phyloP scores from a whole-genome alignment of 2,113 vertebrate species.

The Thalassoma bifasciatum region DNA sequence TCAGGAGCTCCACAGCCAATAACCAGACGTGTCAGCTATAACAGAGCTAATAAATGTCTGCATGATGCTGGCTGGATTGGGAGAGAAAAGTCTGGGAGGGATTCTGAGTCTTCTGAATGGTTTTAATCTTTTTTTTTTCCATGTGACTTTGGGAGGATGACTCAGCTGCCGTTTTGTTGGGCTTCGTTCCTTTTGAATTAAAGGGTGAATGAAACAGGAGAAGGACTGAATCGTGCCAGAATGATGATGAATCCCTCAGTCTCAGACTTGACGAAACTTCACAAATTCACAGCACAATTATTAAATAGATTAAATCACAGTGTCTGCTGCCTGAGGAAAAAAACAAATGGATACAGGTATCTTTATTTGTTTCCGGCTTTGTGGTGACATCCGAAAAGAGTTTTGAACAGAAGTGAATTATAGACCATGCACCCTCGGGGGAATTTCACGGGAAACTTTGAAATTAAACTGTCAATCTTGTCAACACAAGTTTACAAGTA shows the following conservation, averaged over 20 bases:
- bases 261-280: not conserved
- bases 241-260: not conserved
- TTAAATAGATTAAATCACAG: not conserved
- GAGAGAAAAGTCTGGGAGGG: not conserved
- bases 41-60: slow-evolving; percentile 24
- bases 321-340: not conserved
- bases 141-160: slow-evolving; percentile 10
- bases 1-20: slow-evolving; percentile 8
- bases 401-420: no score
- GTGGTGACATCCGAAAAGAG: no score
- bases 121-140: slow-evolving; percentile 7
- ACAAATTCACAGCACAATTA: not conserved
- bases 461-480: no score
- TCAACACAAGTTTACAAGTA: no score
- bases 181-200: slow-evolving; percentile 21
- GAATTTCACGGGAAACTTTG: no score
- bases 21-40: slow-evolving; percentile 19
- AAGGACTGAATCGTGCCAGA: not conserved
- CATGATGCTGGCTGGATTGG: not conserved
- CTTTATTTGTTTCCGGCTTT: no score
- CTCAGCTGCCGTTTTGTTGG: slow-evolving; percentile 24
- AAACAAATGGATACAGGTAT: not conserved
- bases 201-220: slow-evolving; percentile 1
- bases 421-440: no score
- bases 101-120: slow-evolving; percentile 14